Base-by-base conservation (phyloP, 2,113 vertebrate genomes). In the Alexandromys fortis region DNA sequence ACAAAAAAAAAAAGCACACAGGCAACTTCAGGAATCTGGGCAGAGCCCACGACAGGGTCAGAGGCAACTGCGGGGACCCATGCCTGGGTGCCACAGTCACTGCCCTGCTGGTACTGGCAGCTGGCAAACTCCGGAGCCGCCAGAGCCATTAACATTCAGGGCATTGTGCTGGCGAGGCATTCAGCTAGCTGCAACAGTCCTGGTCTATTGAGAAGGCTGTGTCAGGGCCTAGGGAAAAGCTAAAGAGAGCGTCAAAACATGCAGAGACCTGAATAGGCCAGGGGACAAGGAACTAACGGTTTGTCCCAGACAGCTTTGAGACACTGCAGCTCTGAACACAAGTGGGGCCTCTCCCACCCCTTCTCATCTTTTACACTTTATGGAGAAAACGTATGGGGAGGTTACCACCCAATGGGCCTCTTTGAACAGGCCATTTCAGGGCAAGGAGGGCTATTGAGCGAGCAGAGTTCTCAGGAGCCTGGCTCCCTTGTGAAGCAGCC, bases 101-200 rank as follows among this genome's bases (percentile, higher is more conserved):
- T 0, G 30, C 47, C 83, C 33, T 7, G 28, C 22, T 19, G 24
- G 68, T 49, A n/a, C 45, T 4, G 45, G 21, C 26, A 86, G 61
- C 52, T 4, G 63, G 79, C 91, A 75, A 95, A 96, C 97, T 96
- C 58, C 17, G 35, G 98, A 98, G 94, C 98, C 96, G 98, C 97
- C 98, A 95, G 98, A 93, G 94, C 83, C 98, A 99, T 99, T 99
- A 98, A 98, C 99, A 99, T 99, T 96, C 98, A 98, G 98, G 90
- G 98, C 98, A 98, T 98, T 98, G 98, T 98, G 98, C 97, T 85
- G 96, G 98, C 96, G 58, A 97, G 98, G 98, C 98, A 98, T 98
- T 99, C 98, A 98, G 98, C 97, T 98, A 94, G 90, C 98, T 97
- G 91, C 52, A 97, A 94, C 45, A 65, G 98, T 98, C 97, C 97